Percentiles rank a stretch among this genome's conserved stretches.
These are phyloP conservation scores for Atrichornis clamosus DNA, from an alignment of 2,113 vertebrate species.

Conservation along the genomic window DNA sequence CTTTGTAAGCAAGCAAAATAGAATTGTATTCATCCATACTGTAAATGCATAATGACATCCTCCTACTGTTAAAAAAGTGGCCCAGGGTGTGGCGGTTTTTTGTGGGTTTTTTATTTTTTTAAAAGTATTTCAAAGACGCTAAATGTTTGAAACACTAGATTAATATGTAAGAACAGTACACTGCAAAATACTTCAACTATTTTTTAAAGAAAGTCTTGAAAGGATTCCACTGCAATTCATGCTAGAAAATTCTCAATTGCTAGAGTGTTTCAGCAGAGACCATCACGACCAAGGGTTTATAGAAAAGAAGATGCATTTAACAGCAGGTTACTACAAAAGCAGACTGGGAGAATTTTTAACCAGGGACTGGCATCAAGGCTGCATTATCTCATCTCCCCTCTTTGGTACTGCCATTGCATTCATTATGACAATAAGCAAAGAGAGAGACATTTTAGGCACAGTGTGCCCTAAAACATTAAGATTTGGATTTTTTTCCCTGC, in stretches of 20 bases:
- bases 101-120: neutral
- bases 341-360: neutral
- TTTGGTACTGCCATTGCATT: neutral
- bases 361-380: neutral
- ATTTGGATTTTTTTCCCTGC: neutral
- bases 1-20: neutral
- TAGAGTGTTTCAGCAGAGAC: neutral
- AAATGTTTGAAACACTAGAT: neutral
- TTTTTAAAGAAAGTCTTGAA: neutral
- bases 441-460: neutral
- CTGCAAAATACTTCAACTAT: neutral
- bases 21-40: neutral
- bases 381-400: neutral
- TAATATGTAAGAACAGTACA: neutral
- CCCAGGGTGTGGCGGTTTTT: neutral
- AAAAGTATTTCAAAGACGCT: neutral
- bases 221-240: neutral
- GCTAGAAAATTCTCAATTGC: neutral
- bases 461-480: neutral
- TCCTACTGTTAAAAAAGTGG: neutral
- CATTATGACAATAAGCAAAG: neutral
- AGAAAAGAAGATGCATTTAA: neutral
- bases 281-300: neutral
- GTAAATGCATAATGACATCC: neutral
- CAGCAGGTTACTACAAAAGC: neutral